Percentiles rank a stretch among this genome's conserved stretches.
Evolutionary conservation across 2,888 invertebrate genomes (phyloP).

Genomic region (Antheraea yamamai): DNA sequence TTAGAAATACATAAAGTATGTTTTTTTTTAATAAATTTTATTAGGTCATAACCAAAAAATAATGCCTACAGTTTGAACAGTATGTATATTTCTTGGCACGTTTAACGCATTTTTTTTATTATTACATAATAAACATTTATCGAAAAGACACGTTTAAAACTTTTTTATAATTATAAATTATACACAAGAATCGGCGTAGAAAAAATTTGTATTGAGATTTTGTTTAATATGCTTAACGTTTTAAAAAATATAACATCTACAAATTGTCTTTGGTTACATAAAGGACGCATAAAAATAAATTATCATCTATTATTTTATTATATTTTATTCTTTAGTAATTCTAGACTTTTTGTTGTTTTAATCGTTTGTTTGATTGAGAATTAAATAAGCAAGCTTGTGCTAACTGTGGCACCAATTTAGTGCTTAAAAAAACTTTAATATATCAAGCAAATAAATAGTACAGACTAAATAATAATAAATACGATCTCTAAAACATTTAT

Average conservation of each 20-base stretch:
- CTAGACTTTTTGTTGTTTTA: neutral
- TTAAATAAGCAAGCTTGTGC: neutral
- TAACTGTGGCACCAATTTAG: neutral
- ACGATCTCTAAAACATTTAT: neutral
- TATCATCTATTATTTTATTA: too few species aligned
- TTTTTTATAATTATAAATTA: slow-evolving; percentile 5
- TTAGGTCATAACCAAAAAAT: neutral
- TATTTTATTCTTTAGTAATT: neutral
- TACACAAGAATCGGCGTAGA: slow-evolving; percentile 19
- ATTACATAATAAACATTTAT: slow-evolving; percentile 10
- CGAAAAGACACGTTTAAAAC: slow-evolving; percentile 14
- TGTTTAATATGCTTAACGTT: slow-evolving; percentile 13
- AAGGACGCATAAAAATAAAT: slow-evolving; percentile 20
- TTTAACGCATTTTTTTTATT: neutral
- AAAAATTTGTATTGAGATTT: neutral
- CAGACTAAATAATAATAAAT: neutral
- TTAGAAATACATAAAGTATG: neutral
- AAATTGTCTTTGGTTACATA: slow-evolving; percentile 20
- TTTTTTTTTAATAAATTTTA: neutral
- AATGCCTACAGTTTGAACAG: neutral
- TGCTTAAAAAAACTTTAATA: neutral
- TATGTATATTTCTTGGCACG: slow-evolving; percentile 11
- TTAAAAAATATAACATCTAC: slow-evolving; percentile 20
- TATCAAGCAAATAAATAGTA: neutral
- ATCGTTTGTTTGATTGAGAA: too few species aligned